Evolutionary conservation across 2,797 vertebrate species (phyloP), one percentile per base, ranked within the genome.

Genomic region (Oceanodroma leucorhoa): DNA sequence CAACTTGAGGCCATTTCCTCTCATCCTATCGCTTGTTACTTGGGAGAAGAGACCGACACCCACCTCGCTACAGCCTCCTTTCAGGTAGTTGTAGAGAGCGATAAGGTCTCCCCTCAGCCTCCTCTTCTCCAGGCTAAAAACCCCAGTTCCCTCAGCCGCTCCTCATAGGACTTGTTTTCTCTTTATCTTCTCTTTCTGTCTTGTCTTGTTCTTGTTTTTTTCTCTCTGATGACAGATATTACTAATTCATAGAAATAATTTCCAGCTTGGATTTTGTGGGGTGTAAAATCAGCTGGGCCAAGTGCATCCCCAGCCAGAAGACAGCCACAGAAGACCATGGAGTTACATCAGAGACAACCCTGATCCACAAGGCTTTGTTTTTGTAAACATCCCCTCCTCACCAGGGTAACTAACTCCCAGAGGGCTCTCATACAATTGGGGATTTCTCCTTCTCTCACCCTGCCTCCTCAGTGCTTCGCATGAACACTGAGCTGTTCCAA

Each of bases 331-430:
- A 70, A 80, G 26, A 20, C 14, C 8, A 4, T 10, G 8, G 50
- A 36, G 45, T 89, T 89, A 38, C 27, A 34, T 46, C 78, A 75
- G 81, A 61, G 45, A n/a, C 29, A 60, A 30, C 12, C 3, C 4
- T 11, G 29, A 75, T 41, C 34, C 7, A 14, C 7, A 30, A n/a
- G 41, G 18, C 77, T 94, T 96, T 48, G 53, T 83, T 87, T 90
- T 29, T 90, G 87, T 94, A 93, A 92, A 78, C 87, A 89, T 83
- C 41, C 38, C 46, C 6, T 73, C 64, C 40, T 96, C 95, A 69
- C 97, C 92, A 81, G 54, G 82, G 93, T 65, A 76, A 96, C 92
- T 16, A 24, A 40, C 46, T 96, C 96, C 88, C 19, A 3, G 83
- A 80, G 73, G 64, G 32, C 10, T 72, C 22, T 5, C 0, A 0